These are phyloP conservation scores for Pipistrellus kuhlii DNA, from an alignment of 2,797 vertebrate genomes.

Conservation along the genomic window DNA sequence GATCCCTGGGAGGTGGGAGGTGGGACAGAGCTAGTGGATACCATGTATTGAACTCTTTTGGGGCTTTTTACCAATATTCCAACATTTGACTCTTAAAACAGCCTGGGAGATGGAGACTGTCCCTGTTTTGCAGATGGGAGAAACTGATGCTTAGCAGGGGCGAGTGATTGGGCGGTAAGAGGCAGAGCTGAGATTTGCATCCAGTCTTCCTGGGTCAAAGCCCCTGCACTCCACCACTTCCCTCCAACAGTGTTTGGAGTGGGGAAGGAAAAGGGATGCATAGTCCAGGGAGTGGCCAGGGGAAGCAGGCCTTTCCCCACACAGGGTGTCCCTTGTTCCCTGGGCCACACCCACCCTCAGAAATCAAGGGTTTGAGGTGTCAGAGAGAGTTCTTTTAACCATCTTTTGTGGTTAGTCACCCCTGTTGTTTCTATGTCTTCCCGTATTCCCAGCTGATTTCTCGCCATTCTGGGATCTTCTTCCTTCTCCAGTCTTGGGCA, in stretches of 20 bases:
- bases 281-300: background rate
- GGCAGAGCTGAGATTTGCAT: background rate
- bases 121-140: background rate
- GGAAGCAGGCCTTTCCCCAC: no score
- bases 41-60: background rate
- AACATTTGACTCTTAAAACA: background rate
- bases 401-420: background rate
- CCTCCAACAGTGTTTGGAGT: accelerated
- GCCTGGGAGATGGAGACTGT: background rate
- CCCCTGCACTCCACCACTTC: background rate
- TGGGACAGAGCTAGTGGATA: background rate
- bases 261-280: background rate
- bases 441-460: background rate
- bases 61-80: background rate
- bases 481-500: background rate
- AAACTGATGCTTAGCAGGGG: background rate
- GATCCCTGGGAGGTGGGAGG: background rate
- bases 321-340: background rate
- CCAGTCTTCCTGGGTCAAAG: background rate
- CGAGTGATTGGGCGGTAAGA: background rate
- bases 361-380: background rate
- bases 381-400: background rate
- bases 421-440: background rate
- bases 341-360: background rate
- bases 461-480: background rate